A percentile compares a stretch with the other conserved stretches of the same genome.
These are phyloP conservation scores for Buceros bicornis DNA, from an alignment of 2,797 vertebrate genomes.

Conservation along the genomic window DNA sequence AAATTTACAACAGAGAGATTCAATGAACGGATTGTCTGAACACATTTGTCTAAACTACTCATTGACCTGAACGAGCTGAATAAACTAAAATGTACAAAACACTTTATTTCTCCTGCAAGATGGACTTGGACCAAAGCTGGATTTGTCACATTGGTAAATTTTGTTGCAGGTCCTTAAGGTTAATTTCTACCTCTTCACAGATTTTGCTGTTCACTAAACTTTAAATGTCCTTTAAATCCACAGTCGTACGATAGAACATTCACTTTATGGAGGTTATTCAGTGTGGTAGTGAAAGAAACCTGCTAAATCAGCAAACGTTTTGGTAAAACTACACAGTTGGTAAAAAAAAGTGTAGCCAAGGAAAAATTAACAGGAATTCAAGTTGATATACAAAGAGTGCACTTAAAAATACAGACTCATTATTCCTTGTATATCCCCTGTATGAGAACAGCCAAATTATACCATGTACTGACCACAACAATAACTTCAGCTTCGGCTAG, in stretches of 20 bases:
- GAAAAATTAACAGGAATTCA: neutral
- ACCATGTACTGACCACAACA: neutral
- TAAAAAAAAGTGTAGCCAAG: neutral
- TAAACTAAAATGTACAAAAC: neutral
- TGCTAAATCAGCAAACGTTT: neutral
- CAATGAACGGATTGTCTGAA: neutral
- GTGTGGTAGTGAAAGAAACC: neutral
- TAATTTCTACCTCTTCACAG: neutral
- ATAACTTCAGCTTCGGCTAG: neutral
- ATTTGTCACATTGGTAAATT: neutral
- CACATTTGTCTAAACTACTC: neutral
- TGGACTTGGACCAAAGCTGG: rapidly evolving
- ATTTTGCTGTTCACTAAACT: neutral
- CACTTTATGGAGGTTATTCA: neutral
- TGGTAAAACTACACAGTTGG: neutral
- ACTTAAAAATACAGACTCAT: neutral
- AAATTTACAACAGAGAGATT: neutral
- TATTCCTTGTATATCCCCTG: neutral
- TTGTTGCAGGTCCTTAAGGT: neutral
- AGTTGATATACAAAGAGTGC: neutral
- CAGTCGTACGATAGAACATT: neutral
- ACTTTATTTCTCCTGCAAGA: neutral
- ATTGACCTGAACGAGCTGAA: neutral
- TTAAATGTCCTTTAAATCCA: neutral
- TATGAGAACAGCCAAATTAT: neutral